These are phyloP conservation scores for Ephydatia muelleri DNA, from an alignment of 37 sponge, comb jelly and placozoan genomes.

Conservation along the genomic window DNA sequence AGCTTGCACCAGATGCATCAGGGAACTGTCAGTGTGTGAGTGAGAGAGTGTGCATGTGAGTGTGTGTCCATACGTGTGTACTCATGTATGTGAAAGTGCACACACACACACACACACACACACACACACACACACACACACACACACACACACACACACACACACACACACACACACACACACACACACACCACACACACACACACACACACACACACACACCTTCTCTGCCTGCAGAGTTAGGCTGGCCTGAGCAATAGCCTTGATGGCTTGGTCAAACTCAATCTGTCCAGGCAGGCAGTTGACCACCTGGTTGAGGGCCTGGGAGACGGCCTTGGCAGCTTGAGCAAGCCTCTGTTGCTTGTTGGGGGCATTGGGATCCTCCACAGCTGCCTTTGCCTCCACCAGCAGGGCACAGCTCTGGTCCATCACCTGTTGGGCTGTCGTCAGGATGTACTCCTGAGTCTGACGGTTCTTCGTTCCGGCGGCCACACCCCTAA, in stretches of 20 bases:
- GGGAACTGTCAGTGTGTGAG: constrained; percentile 55
- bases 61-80: not conserved
- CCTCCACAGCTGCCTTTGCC: constrained; percentile 75
- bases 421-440: constrained; percentile 88
- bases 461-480: constrained; percentile 75
- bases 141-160: constrained; percentile 10
- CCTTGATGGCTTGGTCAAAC: constrained; percentile 96
- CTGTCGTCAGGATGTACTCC: constrained; percentile 81
- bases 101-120: constrained; percentile 6
- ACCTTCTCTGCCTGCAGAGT: constrained; percentile 63
- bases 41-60: not conserved
- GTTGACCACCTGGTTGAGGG: constrained; percentile 91
- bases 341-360: constrained; percentile 87
- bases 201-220: constrained; percentile 27
- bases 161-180: constrained; percentile 48
- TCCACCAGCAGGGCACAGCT: constrained; percentile 73
- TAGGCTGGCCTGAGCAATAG: constrained; percentile 87
- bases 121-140: constrained; percentile 5
- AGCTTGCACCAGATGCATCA: constrained; percentile 49
- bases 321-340: constrained; percentile 94
- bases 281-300: constrained; percentile 96
- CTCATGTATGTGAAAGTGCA: not conserved
- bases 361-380: constrained; percentile 81
- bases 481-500: constrained; percentile 94
- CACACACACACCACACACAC: constrained; percentile 13